phyloP scores from a whole-genome alignment of 1,140 invertebrate genomes.

The Protaetia brevitarsis region DNA sequence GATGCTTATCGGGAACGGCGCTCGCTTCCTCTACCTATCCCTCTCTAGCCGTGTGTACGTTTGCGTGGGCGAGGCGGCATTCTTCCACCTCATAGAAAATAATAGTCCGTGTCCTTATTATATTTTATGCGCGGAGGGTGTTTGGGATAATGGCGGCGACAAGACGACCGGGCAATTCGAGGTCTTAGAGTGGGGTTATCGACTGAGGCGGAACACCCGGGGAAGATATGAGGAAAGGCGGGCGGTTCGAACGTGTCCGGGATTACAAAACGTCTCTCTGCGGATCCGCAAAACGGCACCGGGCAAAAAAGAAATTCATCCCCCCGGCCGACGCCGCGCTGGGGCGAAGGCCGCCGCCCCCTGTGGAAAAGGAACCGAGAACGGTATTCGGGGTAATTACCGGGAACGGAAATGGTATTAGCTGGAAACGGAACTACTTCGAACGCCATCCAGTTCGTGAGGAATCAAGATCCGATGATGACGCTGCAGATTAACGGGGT shows the following conservation, averaged over 20 bases:
- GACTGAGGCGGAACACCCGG: background rate
- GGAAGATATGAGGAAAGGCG: background rate
- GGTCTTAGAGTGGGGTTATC: background rate
- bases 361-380: background rate
- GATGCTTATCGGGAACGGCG: background rate
- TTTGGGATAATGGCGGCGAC: background rate
- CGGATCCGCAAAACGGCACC: background rate
- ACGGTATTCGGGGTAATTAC: background rate
- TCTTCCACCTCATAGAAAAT: constrained; percentile 7
- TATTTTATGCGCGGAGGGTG: background rate
- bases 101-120: constrained; percentile 7
- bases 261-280: constrained; percentile 16
- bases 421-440: constrained; percentile 1
- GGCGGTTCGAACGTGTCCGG: background rate
- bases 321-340: background rate
- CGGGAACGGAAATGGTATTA: constrained; percentile 11
- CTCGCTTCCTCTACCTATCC: background rate
- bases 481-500: background rate
- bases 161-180: constrained; percentile 1
- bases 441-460: background rate
- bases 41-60: background rate
- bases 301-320: background rate
- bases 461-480: constrained; percentile 15
- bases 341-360: background rate
- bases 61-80: background rate